Evolutionary conservation across 1,140 invertebrate genomes (phyloP), one percentile per base, ranked within the genome.

Genomic region (Eupristina koningsbergeri): DNA sequence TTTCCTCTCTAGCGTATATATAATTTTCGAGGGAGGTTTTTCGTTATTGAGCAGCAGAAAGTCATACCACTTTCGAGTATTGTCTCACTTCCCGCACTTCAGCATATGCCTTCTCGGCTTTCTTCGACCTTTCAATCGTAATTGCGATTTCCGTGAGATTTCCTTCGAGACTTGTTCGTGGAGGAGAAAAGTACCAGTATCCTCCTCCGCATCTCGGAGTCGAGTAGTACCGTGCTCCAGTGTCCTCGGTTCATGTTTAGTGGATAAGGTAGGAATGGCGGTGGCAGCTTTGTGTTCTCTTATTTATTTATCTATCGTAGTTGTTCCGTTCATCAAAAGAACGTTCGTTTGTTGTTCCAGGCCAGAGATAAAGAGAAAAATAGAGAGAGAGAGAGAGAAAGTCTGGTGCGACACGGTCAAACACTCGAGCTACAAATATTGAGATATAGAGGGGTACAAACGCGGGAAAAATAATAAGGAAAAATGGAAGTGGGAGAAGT

Each of bases 121-220:
- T 67, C 41, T 36, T 39, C 11, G 13, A 58, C 74, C 45, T 41
- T 83, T 71, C 75, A 71, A 83, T 71, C 75, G 63, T 47, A 64
- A 84, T 84, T 84, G 83, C 69, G 64, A 76, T 84, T 80, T 80
- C 61, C 78, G 71, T n/a, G n/a, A 84, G 83, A 84, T 80, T 84
- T 69, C 78, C 78, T 84, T 26, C 36, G 77, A 80, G 78, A 84
- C 77, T 11, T 22, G 29, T 31, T 0, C n/a, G 29, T 3, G 29
- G 50, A 41, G 39, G 79, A 13, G 53, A 2, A 2, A 47, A 34
- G 29, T n/a, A 41, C 22, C 58, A 19, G 36, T n/a, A n/a, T n/a
- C n/a, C n/a, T n/a, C n/a, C n/a, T n/a, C n/a, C n/a, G n/a, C n/a
- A n/a, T n/a, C n/a, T 31, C 58, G 58, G 36, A 36, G 58, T 39